Percentiles rank a stretch among this genome's conserved stretches.
These are phyloP conservation scores for Torymus texanus DNA, from an alignment of 2,888 invertebrate genomes.

Conservation along the genomic window DNA sequence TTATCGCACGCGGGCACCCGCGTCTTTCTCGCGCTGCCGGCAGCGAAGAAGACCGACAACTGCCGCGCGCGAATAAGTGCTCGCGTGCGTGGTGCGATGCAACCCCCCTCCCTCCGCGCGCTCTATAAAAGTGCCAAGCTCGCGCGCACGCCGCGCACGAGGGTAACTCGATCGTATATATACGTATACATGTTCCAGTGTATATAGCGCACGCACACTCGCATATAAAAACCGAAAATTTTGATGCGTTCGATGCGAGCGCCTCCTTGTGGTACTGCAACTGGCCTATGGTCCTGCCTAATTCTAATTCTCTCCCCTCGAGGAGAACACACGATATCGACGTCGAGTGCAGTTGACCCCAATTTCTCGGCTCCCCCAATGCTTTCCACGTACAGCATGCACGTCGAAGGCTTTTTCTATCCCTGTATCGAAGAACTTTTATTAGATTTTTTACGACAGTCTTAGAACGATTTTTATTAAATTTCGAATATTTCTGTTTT, in stretches of 20 bases:
- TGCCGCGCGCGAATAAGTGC: slow-evolving; percentile 57
- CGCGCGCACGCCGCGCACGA: too few species aligned
- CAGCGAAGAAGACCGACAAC: slow-evolving; percentile 69
- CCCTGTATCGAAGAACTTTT: too few species aligned
- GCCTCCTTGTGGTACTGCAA: slow-evolving; percentile 64
- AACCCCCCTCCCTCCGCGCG: slow-evolving; percentile 35
- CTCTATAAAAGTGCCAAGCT: not conserved
- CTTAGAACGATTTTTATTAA: not conserved
- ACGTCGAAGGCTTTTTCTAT: not conserved
- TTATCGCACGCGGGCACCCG: slow-evolving; percentile 42
- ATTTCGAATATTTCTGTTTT: not conserved
- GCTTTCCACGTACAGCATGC: not conserved
- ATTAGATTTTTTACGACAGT: not conserved
- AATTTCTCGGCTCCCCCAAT: not conserved
- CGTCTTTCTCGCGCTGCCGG: slow-evolving; percentile 66
- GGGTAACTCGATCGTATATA: slow-evolving; percentile 25
- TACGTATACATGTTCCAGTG: too few species aligned
- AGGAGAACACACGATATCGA: not conserved
- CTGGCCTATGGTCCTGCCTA: slow-evolving; percentile 44
- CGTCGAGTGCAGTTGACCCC: slow-evolving; percentile 21
- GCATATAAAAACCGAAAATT: slow-evolving; percentile 63
- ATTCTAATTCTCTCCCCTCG: slow-evolving; percentile 9
- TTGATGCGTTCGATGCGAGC: slow-evolving; percentile 60
- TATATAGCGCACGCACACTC: too few species aligned
- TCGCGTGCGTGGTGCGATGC: slow-evolving; percentile 28